A percentile compares a stretch with the other conserved stretches of the same genome.
Conservation (phyloP, 2,113 vertebrate genomes). For the Tympanuchus pallidicinctus region DNA sequence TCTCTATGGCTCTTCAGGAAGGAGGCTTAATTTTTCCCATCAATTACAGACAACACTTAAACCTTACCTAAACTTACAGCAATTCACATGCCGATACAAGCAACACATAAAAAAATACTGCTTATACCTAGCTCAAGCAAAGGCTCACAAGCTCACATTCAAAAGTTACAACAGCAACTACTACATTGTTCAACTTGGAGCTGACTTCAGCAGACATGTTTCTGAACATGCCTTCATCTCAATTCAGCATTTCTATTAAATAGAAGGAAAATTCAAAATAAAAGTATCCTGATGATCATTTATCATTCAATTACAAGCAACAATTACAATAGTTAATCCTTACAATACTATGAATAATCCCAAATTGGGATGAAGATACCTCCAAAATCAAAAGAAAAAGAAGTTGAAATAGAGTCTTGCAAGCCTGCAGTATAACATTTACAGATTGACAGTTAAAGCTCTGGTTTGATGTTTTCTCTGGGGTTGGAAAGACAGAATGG, state of each 20-base stretch:
- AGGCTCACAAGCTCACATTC: not conserved
- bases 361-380: not conserved
- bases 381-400: not conserved
- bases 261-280: not conserved
- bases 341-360: not conserved
- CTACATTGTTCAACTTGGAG: not conserved
- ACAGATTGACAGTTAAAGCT: not conserved
- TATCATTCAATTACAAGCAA: not conserved
- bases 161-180: not conserved
- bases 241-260: not conserved
- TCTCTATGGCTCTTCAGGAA: not conserved
- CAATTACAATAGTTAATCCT: not conserved
- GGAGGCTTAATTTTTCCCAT: not conserved
- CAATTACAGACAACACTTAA: not conserved
- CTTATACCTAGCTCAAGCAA: not conserved
- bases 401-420: not conserved
- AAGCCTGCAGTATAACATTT: not conserved
- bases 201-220: not conserved
- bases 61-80: not conserved
- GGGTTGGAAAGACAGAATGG: not conserved
- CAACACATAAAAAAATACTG: not conserved
- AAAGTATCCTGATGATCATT: not conserved
- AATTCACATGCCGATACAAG: not conserved
- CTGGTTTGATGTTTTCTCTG: not conserved
- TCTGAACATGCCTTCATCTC: constrained; percentile 12